These are phyloP conservation scores for Plagodis pulveraria DNA, from an alignment of 2,888 invertebrate species.

Conservation along the genomic window DNA sequence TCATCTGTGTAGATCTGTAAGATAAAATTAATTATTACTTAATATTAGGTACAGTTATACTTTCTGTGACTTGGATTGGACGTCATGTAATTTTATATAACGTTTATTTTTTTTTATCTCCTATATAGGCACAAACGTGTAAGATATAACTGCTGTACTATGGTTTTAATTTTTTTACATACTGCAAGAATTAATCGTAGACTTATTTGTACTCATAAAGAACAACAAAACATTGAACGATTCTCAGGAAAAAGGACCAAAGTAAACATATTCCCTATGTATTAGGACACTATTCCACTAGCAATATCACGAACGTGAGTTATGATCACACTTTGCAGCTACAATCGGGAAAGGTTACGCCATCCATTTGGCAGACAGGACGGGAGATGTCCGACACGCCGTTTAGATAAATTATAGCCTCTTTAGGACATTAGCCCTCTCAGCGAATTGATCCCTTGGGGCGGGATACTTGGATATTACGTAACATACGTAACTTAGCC, in stretches of 20 bases:
- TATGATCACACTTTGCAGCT: slow-evolving; percentile 36
- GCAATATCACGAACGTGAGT: slow-evolving; percentile 31
- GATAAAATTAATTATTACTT: slow-evolving; percentile 32
- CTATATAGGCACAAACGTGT: too few relatives aligned
- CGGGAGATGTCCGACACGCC: slow-evolving; percentile 38
- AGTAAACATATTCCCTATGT: slow-evolving; percentile 3
- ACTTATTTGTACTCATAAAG: too few relatives aligned
- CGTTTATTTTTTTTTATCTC: too few relatives aligned
- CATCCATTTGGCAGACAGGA: slow-evolving; percentile 38
- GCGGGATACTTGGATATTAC: slow-evolving; percentile 26
- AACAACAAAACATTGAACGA: too few relatives aligned
- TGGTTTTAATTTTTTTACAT: too few relatives aligned
- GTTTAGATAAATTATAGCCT: slow-evolving; percentile 43
- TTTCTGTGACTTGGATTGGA: too few relatives aligned
- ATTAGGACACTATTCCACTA: slow-evolving; percentile 18
- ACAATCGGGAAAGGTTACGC: slow-evolving; percentile 35
- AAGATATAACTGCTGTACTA: too few relatives aligned
- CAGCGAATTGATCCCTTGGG: slow-evolving; percentile 41
- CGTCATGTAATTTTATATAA: too few relatives aligned
- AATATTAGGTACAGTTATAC: too few relatives aligned
- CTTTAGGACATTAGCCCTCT: slow-evolving; percentile 41
- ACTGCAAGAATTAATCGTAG: too few relatives aligned
- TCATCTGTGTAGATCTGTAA: slow-evolving; percentile 97
- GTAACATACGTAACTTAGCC: background rate
- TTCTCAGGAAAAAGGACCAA: background rate